Base-by-base conservation (phyloP, 2,888 invertebrate genomes). In the Eristalis pertinax region DNA sequence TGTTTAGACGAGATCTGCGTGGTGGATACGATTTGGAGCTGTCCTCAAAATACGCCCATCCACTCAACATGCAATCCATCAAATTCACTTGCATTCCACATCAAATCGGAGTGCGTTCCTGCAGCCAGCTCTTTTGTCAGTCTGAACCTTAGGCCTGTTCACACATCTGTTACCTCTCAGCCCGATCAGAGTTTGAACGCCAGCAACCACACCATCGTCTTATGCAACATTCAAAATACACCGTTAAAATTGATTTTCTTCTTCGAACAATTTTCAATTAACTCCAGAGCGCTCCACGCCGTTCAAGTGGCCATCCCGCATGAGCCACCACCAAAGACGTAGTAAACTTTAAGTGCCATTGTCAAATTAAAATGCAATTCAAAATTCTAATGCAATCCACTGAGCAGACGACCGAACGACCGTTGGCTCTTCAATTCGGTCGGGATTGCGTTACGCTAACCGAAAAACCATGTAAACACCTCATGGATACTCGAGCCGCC, bases 351-450 rank as follows among this genome's bases (percentile, higher is more conserved):
- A 60, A 73, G 43, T 58, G 43, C 22, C 67, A 62, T 62, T 73
- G 60, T 67, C 24, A 60, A 73, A 73, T 79, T 32, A 79, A 67
- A 73, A 67, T 73, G 65, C 65, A 79, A 79, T 79, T 62, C 65
- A 62, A 73, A 50, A 60, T 79, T 79, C 72, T 60, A 73, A 73
- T 60, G 79, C 67, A 73, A 67, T 50, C 50, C 43, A 67, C 13
- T 38, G 35, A 24, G 38, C 38, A 13, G 13, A 13, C 13, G 38
- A 38, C 10, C 38, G 13, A 38, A 3, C 38, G 38, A 10, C 43
- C 15, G 43, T 19, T 50, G 15, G n/a, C 19, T 5, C 43, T 50
- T 19, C 43, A 50, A 43, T 43, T 43, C 43, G 43, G n/a, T 50
- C 50, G 19, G 50, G 50, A 50, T 50, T 50, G 50, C 50, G 50